Percentiles rank a stretch among this genome's conserved stretches.
Evolutionary conservation across 2,888 invertebrate species (phyloP).

Genomic region (Miltochrista miniata): DNA sequence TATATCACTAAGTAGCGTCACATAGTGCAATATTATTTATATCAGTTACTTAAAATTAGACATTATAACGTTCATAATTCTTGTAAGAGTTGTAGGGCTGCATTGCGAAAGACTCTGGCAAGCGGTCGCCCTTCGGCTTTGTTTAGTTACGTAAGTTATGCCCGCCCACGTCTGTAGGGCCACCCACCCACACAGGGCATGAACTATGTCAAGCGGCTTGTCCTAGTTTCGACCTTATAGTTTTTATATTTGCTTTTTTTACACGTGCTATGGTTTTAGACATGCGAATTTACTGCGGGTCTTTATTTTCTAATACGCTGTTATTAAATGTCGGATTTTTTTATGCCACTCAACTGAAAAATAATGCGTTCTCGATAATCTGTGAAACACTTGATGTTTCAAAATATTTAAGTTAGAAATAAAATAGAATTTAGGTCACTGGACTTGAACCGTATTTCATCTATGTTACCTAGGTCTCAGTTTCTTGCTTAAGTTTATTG

Average conservation of each 20-base stretch:
- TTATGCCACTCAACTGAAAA: too few species aligned
- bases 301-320: background rate
- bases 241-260: constrained; percentile 24
- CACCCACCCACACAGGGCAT: constrained; percentile 68
- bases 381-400: too few species aligned
- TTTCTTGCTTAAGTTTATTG: too few species aligned
- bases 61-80: constrained; percentile 33
- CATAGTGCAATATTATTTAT: background rate
- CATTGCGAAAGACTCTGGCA: constrained; percentile 67
- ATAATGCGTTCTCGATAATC: too few species aligned
- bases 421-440: too few species aligned
- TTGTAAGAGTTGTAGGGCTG: constrained; percentile 58
- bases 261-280: constrained; percentile 18
- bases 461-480: too few species aligned
- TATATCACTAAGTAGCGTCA: constrained; percentile 8
- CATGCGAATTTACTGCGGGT: constrained; percentile 25
- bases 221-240: constrained; percentile 64
- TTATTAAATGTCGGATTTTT: too few species aligned
- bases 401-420: too few species aligned
- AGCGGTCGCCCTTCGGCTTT: constrained; percentile 77
- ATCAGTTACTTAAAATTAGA: constrained; percentile 5
- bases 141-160: constrained; percentile 72
- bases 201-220: constrained; percentile 74
- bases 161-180: constrained; percentile 72
- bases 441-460: too few species aligned